These are phyloP conservation scores for Tetranychus truncatus DNA, from an alignment of 2,888 invertebrate species.

Conservation along the genomic window DNA sequence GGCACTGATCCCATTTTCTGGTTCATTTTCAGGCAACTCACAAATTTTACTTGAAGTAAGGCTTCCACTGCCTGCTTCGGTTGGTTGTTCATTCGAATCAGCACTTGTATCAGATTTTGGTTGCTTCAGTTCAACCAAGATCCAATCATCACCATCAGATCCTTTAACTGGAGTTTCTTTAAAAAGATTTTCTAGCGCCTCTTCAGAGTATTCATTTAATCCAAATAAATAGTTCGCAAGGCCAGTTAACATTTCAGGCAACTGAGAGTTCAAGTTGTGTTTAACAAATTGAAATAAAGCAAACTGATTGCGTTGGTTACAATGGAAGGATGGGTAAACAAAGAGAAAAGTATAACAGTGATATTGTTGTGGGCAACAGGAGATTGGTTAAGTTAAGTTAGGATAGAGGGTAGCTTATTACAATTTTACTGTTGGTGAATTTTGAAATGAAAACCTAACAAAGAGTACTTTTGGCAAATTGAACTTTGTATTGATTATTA, in stretches of 20 bases:
- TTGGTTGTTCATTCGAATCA: not conserved
- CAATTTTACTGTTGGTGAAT: no score
- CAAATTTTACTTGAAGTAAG: not conserved
- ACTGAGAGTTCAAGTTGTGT: not conserved
- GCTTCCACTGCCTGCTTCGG: not conserved
- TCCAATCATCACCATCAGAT: constrained; percentile 19
- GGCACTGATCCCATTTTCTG: not conserved
- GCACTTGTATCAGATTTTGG: not conserved
- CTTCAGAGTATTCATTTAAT: not conserved
- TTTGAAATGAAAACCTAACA: no score
- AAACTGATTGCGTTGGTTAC: no score
- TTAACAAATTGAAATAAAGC: no score
- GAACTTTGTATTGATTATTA: no score
- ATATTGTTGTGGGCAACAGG: no score
- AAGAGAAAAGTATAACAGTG: no score
- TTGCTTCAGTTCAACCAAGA: constrained; percentile 17
- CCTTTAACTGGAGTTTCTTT: constrained; percentile 1
- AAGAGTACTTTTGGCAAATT: no score
- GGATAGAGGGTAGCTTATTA: no score
- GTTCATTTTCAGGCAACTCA: constrained; percentile 3
- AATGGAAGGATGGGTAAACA: no score
- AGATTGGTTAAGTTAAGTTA: no score
- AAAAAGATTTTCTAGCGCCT: not conserved
- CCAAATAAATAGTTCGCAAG: constrained; percentile 12
- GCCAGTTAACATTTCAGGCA: constrained; percentile 10